phyloP scores from a whole-genome alignment of 2,797 vertebrate species.

The Etheostoma nigrum region DNA sequence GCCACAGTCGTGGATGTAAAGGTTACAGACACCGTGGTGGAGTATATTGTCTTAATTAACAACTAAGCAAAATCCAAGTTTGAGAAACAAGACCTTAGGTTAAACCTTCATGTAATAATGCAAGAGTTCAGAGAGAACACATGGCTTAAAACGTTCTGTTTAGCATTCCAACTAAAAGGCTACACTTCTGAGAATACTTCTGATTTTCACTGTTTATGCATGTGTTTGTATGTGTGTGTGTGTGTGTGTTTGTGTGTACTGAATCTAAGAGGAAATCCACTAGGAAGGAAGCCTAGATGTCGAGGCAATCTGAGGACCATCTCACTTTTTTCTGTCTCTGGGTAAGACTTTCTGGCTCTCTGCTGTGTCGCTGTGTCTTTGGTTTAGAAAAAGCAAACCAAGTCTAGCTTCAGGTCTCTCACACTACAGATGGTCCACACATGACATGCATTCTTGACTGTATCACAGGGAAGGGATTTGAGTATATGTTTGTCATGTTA shows the following conservation, averaged over 20 bases:
- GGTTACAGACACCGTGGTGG: neutral
- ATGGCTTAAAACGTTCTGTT: neutral
- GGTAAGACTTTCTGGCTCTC: neutral
- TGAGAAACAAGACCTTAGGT: neutral
- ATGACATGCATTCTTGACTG: slow-evolving; percentile 37
- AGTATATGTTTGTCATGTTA: slow-evolving; percentile 16
- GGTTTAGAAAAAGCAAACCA: neutral
- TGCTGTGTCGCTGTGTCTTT: slow-evolving; percentile 2
- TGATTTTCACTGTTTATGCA: slow-evolving; percentile 21
- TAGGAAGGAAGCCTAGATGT: slow-evolving; percentile 10
- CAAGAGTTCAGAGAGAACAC: neutral
- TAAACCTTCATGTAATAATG: neutral
- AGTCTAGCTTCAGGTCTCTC: slow-evolving; percentile 8
- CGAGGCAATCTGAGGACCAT: slow-evolving; percentile 7
- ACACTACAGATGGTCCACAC: slow-evolving; percentile 53
- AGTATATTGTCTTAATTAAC: too few species aligned
- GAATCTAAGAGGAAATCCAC: slow-evolving; percentile 32
- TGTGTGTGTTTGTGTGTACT: neutral
- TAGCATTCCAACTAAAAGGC: slow-evolving; percentile 11
- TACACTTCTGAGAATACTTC: slow-evolving; percentile 16
- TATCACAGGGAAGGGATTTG: slow-evolving; percentile 23
- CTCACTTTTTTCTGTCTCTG: neutral
- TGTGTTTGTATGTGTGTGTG: neutral
- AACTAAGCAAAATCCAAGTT: neutral
- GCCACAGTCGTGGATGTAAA: neutral